Base-by-base conservation (phyloP, 2,113 vertebrate genomes). In the Oreochromis tanganicae region DNA sequence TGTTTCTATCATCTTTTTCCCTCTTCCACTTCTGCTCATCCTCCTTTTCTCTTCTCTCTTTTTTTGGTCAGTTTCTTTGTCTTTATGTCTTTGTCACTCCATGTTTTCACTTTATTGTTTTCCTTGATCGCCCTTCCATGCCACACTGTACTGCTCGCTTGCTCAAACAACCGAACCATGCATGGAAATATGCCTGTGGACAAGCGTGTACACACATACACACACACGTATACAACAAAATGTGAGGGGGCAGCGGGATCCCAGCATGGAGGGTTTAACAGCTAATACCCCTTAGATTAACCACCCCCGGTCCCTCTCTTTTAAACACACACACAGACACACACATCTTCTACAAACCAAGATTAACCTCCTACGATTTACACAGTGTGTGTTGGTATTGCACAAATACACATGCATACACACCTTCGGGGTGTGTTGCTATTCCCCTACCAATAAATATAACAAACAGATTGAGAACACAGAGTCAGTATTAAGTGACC, bases 231-330 rank as follows among this genome's bases (percentile, higher is more conserved):
- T 46, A 92, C 87, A 93, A 81, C 87, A 6, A 91, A 91, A 92
- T 93, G 84, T 94, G 92, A 95, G 92, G 94, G 94, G 94, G 95
- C 92, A 95, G 94, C 83, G 38, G 91, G 87, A 96, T 96, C 94
- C 89, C 92, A 94, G 94, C 94, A 93, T 95, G 95, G 90, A 93
- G 92, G 96, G 90, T 96, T 96, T 96, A 95, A 93, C 91, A 91
- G 94, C 94, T 96, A 96, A 96, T 97, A 93, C 95, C 90, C 91
- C 94, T 92, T 93, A 96, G 95, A 96, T 96, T 96, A 96, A 94
- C 95, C 95, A 94, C 93, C 95, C 94, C 91, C 94, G 83, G 93
- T 90, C 93, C 93, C 88, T 83, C 86, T 90, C 89, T 85, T 81
- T 92, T 80, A 91, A 80, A 52, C 79, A 79, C 80, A 52, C 52